Evolutionary conservation across 2,797 vertebrate genomes (phyloP), one percentile per base, ranked within the genome.

Genomic region (Fistularia tabacaria): DNA sequence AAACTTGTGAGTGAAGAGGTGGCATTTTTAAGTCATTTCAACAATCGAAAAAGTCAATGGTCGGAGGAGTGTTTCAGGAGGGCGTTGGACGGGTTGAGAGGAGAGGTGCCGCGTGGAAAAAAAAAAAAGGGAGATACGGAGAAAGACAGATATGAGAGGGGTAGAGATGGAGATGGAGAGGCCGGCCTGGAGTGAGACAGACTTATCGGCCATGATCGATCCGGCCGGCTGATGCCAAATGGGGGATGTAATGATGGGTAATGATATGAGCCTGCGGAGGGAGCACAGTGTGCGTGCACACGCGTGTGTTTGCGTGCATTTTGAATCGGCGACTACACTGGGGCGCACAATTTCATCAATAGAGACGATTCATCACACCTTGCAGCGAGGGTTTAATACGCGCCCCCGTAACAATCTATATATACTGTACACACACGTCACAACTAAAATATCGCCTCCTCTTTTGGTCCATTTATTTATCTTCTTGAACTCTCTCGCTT

Each of bases 221-320:
- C 86, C 76, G 80, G 82, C 74, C 62, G 73, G 79, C 84, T 85
- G 73, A 85, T 86, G 88, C 88, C 88, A 89, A 90, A 90, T 88
- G 85, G 88, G 86, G 87, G 83, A 83, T 88, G 89, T 89, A 90
- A 90, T 90, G 87, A 88, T 85, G 79, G 87, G 85, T 90, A 90
- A 90, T 90, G 87, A 90, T 89, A 90, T 86, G 80, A 90, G 83
- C 73, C 84, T 69, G 64, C 79, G 74, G 71, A 78, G 66, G 61
- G 76, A 82, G 70, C 69, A 62, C 58, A 59, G 71, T 70, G 58
- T 74, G 54, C 64, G 51, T 59, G 44, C 59, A 50, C 54, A 42
- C 53, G 49, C 62, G 58, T 51, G 37, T 63, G 74, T 62, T 59
- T 51, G 51, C 48, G 51, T 45, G 39, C 13, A 10, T 57, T 56